A percentile compares a stretch with the other conserved stretches of the same genome.
phyloP scores from a whole-genome alignment of 2,888 invertebrate genomes.

The Archips crataeganus region DNA sequence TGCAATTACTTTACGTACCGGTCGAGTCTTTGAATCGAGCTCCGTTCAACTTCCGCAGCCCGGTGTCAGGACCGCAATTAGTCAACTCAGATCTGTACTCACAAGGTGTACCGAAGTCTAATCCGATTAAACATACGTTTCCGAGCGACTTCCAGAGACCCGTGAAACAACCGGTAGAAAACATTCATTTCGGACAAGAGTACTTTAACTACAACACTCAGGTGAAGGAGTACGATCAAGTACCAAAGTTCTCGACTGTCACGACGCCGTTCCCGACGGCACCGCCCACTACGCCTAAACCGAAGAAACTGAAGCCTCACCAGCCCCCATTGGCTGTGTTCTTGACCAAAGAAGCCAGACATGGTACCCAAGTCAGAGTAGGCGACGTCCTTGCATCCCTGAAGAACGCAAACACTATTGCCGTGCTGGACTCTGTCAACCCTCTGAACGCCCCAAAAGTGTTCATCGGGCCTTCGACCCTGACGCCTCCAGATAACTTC shows the following conservation, averaged over 20 bases:
- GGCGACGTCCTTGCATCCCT: constrained; percentile 90
- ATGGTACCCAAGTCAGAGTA: constrained; percentile 84
- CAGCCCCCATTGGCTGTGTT: constrained; percentile 95
- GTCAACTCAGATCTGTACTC: constrained; percentile 68
- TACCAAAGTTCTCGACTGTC: constrained; percentile 73
- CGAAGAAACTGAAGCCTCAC: constrained; percentile 90
- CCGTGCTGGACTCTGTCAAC: constrained; percentile 91
- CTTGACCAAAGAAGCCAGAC: constrained; percentile 84
- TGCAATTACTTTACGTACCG: constrained; percentile 93
- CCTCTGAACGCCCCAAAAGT: constrained; percentile 90
- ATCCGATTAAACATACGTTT: constrained; percentile 59
- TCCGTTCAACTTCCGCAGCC: constrained; percentile 73
- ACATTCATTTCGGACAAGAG: constrained; percentile 60
- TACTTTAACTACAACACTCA: constrained; percentile 71
- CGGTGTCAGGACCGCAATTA: constrained; percentile 60
- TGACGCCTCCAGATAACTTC: constrained; percentile 90
- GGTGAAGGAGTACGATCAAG: constrained; percentile 61
- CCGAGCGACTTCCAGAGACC: constrained; percentile 64
- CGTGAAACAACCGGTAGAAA: constrained; percentile 61
- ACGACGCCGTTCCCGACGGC: constrained; percentile 73
- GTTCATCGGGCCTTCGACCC: constrained; percentile 92
- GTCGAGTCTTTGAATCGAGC: constrained; percentile 89
- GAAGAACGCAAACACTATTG: constrained; percentile 90
- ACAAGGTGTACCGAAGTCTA: constrained; percentile 60
- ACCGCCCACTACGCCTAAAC: constrained; percentile 74